These are phyloP conservation scores for Ptychoptera contaminata DNA, from an alignment of 2,888 invertebrate species.

Conservation along the genomic window DNA sequence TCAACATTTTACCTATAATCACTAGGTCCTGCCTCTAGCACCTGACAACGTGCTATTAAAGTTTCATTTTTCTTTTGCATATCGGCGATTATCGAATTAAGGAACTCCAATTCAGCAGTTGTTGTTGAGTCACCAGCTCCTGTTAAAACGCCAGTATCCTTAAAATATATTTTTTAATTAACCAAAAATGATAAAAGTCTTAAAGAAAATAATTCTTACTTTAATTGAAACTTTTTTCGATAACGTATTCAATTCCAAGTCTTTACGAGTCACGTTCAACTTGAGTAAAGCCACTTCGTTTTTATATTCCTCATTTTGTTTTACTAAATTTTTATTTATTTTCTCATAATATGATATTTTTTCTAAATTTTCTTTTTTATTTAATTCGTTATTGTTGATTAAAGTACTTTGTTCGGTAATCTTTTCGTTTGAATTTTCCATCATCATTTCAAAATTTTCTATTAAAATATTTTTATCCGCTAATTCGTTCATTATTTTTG, in stretches of 20 bases:
- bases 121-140: slow-evolving; percentile 14
- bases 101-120: slow-evolving; percentile 62
- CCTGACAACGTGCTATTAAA: slow-evolving; percentile 60
- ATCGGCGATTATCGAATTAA: slow-evolving; percentile 93
- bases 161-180: background rate
- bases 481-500: background rate
- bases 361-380: too few species aligned
- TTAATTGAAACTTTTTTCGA: slow-evolving; percentile 10
- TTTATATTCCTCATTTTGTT: too few species aligned
- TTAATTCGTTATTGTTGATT: too few species aligned
- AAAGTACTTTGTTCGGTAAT: too few species aligned
- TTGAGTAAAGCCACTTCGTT: slow-evolving; percentile 14
- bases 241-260: slow-evolving; percentile 12
- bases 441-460: slow-evolving; percentile 1
- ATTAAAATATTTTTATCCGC: background rate
- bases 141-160: slow-evolving; percentile 4
- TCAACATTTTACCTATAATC: slow-evolving; percentile 37
- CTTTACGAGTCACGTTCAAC: slow-evolving; percentile 13
- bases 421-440: slow-evolving; percentile 1
- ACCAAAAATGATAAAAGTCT: too few species aligned
- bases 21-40: slow-evolving; percentile 41
- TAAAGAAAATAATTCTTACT: slow-evolving; percentile 8
- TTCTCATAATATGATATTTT: too few species aligned
- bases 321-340: too few species aligned
- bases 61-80: slow-evolving; percentile 87